phyloP scores from a whole-genome alignment of 2,113 vertebrate species.

The Syngnathoides biaculeatus region DNA sequence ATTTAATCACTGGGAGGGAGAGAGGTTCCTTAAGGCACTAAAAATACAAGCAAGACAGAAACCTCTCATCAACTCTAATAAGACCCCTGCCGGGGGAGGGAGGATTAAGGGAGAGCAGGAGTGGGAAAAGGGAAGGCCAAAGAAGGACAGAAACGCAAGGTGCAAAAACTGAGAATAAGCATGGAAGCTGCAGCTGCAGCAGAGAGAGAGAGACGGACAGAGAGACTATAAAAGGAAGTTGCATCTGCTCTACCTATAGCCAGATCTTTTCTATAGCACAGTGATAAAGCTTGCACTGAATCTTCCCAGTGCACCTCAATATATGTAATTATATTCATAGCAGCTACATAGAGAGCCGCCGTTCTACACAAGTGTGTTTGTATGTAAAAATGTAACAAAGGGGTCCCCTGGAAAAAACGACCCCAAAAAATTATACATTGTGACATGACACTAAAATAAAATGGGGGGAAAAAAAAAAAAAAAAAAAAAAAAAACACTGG shows the following conservation, averaged over 20 bases:
- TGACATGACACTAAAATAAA: slow-evolving; percentile 13
- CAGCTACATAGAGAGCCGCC: slow-evolving; percentile 38
- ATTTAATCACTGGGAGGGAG: slow-evolving; percentile 23
- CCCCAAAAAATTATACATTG: not conserved
- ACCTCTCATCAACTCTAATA: slow-evolving; percentile 65
- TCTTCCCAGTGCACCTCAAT: slow-evolving; percentile 56
- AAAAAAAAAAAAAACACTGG: too few species aligned
- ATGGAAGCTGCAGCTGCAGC: slow-evolving; percentile 2
- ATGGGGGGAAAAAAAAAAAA: too few species aligned
- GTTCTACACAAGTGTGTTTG: slow-evolving; percentile 4
- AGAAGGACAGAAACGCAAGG: slow-evolving; percentile 47
- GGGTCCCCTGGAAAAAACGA: slow-evolving; percentile 9
- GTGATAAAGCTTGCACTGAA: slow-evolving; percentile 66
- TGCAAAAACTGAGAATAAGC: slow-evolving; percentile 14
- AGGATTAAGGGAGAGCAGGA: not conserved
- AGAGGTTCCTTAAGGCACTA: slow-evolving; percentile 61
- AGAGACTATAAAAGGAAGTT: slow-evolving; percentile 42
- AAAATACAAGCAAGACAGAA: slow-evolving; percentile 68
- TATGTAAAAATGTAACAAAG: slow-evolving; percentile 2
- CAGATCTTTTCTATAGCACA: slow-evolving; percentile 63
- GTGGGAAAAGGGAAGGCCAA: slow-evolving; percentile 45
- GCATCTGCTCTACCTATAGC: slow-evolving; percentile 63
- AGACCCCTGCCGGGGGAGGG: slow-evolving; percentile 53
- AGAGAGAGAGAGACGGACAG: slow-evolving; percentile 15
- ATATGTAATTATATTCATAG: slow-evolving; percentile 71